phyloP scores from a whole-genome alignment of 2,113 vertebrate genomes.

The Abramis brama region DNA sequence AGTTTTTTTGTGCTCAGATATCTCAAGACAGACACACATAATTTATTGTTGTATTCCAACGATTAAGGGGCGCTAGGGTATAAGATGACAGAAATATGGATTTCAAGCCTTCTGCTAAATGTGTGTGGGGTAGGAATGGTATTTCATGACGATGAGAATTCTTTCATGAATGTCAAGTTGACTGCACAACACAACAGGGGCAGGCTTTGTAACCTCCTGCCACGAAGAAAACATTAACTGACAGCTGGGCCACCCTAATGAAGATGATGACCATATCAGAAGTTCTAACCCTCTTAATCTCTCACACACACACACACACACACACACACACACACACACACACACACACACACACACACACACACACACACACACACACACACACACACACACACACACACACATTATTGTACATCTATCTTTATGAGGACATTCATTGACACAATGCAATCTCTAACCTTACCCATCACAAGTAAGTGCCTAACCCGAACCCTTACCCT shows the following conservation, averaged over 20 bases:
- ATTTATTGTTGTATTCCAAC: background rate
- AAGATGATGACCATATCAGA: background rate
- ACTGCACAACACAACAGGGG: background rate
- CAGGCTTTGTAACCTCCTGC: background rate
- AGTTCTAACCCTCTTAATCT: background rate
- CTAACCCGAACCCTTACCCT: too few species aligned
- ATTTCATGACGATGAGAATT: background rate
- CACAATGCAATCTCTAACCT: too few species aligned
- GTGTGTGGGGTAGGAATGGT: background rate
- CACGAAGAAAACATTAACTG: slow-evolving; percentile 22
- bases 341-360: background rate
- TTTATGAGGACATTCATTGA: too few species aligned
- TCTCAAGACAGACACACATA: background rate
- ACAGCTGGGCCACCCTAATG: slow-evolving; percentile 30
- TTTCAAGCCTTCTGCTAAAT: slow-evolving; percentile 1
- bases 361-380: too few species aligned
- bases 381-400: too few species aligned
- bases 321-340: too few species aligned
- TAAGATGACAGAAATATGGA: slow-evolving; percentile 25
- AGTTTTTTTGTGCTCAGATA: slow-evolving; percentile 8
- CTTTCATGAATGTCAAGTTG: slow-evolving; percentile 16
- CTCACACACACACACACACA: background rate
- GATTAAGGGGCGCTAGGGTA: background rate
- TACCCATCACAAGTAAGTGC: too few species aligned
- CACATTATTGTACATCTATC: too few species aligned